Percentiles rank a stretch among this genome's conserved stretches.
Evolutionary conservation across 2,888 invertebrate genomes (phyloP).

Genomic region (Pristionchus exspectatus): DNA sequence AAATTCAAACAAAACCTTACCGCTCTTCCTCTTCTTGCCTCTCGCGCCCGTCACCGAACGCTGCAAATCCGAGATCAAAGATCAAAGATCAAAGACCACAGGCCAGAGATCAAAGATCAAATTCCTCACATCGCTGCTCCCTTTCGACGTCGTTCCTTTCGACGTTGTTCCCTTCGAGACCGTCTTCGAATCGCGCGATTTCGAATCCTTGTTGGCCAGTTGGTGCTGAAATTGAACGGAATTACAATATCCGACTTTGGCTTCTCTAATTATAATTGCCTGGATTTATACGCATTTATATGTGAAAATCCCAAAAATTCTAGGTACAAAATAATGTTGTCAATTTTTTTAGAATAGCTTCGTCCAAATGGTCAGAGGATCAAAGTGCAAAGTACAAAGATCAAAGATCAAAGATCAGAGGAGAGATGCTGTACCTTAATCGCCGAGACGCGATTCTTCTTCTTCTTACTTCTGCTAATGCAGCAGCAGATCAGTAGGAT

Average conservation of each 20-base stretch:
- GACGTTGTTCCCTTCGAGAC: background rate
- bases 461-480: background rate
- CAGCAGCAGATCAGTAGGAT: background rate
- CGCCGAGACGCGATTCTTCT: background rate
- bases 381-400: too few relatives aligned
- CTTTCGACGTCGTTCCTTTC: background rate
- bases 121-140: constrained; percentile 1
- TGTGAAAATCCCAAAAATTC: too few relatives aligned
- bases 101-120: background rate
- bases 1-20: background rate
- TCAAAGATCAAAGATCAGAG: too few relatives aligned
- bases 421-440: background rate
- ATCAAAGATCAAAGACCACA: background rate
- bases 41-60: background rate
- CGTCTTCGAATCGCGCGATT: background rate
- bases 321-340: too few relatives aligned
- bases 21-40: background rate
- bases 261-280: too few relatives aligned
- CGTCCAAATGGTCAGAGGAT: too few relatives aligned
- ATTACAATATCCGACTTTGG: too few relatives aligned
- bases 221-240: background rate
- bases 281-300: too few relatives aligned
- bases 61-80: background rate
- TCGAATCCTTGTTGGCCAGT: background rate
- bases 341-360: too few relatives aligned